These are phyloP conservation scores for Pelosia muscerda DNA, from an alignment of 2,888 invertebrate genomes.

Conservation along the genomic window DNA sequence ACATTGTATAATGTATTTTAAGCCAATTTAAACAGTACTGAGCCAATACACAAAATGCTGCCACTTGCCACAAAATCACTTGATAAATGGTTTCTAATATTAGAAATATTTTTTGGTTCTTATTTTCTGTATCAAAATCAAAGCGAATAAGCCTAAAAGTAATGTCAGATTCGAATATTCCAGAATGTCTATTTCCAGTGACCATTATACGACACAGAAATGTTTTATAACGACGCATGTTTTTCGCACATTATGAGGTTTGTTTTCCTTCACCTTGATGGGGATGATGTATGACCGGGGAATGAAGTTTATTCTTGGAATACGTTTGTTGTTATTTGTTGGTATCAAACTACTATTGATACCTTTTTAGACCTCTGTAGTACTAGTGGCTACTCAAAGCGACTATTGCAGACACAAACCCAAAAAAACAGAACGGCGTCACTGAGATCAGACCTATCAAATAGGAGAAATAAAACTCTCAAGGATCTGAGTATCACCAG, in stretches of 20 bases:
- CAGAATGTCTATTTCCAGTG: conserved; percentile 25
- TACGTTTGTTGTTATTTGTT: no score
- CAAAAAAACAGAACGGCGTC: neutral
- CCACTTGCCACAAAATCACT: no score
- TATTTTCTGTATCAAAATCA: conserved; percentile 14
- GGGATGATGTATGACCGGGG: conserved; percentile 5
- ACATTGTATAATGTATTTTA: no score
- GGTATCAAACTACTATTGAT: neutral
- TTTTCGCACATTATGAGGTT: conserved; percentile 24
- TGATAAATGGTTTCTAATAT: no score
- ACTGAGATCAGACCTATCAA: neutral
- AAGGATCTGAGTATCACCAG: no score
- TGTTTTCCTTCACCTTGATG: conserved; percentile 23
- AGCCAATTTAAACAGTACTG: no score
- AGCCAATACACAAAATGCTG: no score
- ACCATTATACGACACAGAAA: conserved; percentile 19
- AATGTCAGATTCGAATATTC: conserved; percentile 20
- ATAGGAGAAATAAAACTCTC: no score
- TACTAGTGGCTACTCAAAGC: neutral
- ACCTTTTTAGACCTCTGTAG: neutral
- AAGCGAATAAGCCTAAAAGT: conserved; percentile 21
- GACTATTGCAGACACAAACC: neutral
- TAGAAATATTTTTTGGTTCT: no score
- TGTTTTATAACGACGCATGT: conserved; percentile 27
- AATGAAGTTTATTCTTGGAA: neutral